phyloP scores from a whole-genome alignment of 53 echinoderm and acorn worm genomes.

The Holothuria leucospilota region DNA sequence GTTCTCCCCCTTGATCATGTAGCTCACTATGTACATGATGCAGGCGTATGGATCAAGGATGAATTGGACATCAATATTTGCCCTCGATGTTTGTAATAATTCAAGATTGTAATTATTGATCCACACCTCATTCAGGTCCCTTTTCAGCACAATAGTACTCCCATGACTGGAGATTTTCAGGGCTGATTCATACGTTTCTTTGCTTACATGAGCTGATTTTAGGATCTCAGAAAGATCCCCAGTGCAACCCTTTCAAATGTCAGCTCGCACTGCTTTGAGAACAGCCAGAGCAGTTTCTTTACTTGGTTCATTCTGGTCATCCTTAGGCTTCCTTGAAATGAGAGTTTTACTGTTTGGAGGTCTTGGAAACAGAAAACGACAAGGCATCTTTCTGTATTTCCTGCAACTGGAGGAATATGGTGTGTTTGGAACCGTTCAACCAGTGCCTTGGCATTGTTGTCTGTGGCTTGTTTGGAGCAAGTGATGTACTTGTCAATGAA shows the following conservation, averaged over 20 bases:
- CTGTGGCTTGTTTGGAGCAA: constrained; percentile 38
- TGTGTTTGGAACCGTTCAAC: constrained; percentile 57
- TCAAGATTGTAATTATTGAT: constrained; percentile 46
- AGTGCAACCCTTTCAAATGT: not conserved
- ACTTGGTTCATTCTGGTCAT: not conserved
- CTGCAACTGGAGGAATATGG: constrained; percentile 50
- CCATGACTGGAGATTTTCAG: constrained; percentile 12
- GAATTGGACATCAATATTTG: constrained; percentile 65
- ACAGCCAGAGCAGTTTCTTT: not conserved
- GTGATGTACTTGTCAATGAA: constrained; percentile 63
- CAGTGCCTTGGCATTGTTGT: constrained; percentile 34
- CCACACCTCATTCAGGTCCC: constrained; percentile 16
- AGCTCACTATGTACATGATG: constrained; percentile 46
- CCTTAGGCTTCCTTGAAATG: constrained; percentile 14
- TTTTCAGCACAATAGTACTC: constrained; percentile 16
- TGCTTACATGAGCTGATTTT: not conserved
- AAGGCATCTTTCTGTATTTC: constrained; percentile 43
- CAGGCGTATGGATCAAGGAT: constrained; percentile 53
- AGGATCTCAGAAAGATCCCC: not conserved
- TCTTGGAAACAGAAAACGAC: constrained; percentile 52
- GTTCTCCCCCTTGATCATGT: constrained; percentile 49
- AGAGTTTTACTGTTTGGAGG: constrained; percentile 40
- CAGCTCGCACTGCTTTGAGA: not conserved
- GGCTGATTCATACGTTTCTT: not conserved
- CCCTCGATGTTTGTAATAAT: constrained; percentile 34